Conservation (phyloP, 2,797 vertebrate species). For the Gadopsis marmoratus region DNA sequence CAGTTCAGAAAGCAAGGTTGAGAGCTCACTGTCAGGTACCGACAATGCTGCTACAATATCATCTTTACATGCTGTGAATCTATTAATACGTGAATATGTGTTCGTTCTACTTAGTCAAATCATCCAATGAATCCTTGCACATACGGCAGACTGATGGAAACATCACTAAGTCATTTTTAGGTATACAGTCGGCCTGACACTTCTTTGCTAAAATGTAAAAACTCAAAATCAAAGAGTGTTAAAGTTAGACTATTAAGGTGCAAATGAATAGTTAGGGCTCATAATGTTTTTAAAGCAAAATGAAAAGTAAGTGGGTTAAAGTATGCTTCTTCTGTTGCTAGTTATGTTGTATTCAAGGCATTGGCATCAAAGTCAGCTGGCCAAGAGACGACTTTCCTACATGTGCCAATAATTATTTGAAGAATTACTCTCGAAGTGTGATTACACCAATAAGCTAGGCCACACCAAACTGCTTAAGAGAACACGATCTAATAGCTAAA, state of each 20-base stretch:
- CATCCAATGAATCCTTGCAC: conserved; percentile 1
- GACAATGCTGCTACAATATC: not conserved
- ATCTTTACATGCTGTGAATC: not conserved
- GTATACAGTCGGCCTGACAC: not conserved
- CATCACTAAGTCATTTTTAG: not conserved
- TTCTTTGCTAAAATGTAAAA: conserved; percentile 3
- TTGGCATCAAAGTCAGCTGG: conserved; percentile 55
- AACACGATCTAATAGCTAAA: conserved; percentile 11
- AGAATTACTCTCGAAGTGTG: conserved; percentile 26
- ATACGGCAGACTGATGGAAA: not conserved
- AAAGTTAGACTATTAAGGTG: not conserved
- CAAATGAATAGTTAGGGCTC: conserved; percentile 11
- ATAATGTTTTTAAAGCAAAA: conserved; percentile 1
- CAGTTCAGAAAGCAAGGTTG: not conserved
- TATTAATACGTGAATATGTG: not conserved
- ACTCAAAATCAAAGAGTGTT: conserved; percentile 5
- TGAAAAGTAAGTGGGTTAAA: conserved; percentile 1
- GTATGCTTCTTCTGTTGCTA: conserved; percentile 1
- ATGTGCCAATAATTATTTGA: conserved; percentile 47
- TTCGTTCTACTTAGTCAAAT: conserved; percentile 3
- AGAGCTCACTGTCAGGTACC: conserved; percentile 8
- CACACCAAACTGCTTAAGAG: conserved; percentile 1
- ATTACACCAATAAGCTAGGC: conserved; percentile 20
- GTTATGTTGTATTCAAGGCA: conserved; percentile 28
- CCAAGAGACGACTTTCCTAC: conserved; percentile 32